phyloP scores from a whole-genome alignment of 2,797 vertebrate genomes.

The Nannoperca australis region DNA sequence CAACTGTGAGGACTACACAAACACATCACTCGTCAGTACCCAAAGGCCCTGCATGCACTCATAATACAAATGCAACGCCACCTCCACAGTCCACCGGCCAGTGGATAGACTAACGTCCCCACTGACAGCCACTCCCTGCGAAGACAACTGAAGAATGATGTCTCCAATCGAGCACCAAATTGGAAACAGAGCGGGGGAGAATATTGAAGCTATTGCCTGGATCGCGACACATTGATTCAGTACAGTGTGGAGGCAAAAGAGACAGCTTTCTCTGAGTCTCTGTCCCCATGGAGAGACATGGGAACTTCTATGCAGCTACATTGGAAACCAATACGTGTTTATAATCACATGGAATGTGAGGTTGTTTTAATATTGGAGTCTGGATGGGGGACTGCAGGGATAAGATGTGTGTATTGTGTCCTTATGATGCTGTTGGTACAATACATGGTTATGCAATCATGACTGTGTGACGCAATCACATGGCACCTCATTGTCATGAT shows the following conservation, averaged over 20 bases:
- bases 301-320: constrained; percentile 83
- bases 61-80: constrained; percentile 17
- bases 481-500: not conserved
- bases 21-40: not conserved
- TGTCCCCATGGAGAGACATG: constrained; percentile 71
- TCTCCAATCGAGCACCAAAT: constrained; percentile 87
- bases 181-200: constrained; percentile 85
- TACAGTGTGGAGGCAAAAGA: constrained; percentile 50
- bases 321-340: constrained; percentile 90
- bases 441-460: not conserved
- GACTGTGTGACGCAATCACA: not conserved
- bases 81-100: constrained; percentile 47
- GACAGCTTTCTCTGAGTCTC: constrained; percentile 45
- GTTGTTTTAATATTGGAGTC: constrained; percentile 80
- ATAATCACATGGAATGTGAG: constrained; percentile 85
- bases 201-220: constrained; percentile 79
- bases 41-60: constrained; percentile 34
- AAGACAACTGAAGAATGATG: constrained; percentile 87
- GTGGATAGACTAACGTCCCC: constrained; percentile 58
- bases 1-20: not conserved
- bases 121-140: constrained; percentile 64
- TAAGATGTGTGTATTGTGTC: constrained; percentile 58
- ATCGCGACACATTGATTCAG: constrained; percentile 85
- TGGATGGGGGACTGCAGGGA: constrained; percentile 72
- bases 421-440: not conserved